A percentile compares a stretch with the other conserved stretches of the same genome.
Conservation (phyloP, 2,797 vertebrate species). For the Danio jaintianensis region DNA sequence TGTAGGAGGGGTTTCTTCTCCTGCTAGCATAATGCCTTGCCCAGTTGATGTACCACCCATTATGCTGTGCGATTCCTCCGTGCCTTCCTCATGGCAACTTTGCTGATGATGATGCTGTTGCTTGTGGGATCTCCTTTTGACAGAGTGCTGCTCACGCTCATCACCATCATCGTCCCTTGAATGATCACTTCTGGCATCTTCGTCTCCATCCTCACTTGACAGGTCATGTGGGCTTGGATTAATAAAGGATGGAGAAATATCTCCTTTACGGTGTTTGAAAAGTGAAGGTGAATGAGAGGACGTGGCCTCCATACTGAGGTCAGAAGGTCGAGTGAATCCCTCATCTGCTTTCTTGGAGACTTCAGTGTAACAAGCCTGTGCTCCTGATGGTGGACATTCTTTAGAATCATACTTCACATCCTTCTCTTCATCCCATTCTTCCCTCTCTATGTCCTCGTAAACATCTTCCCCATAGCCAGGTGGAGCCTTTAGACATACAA, state of each 20-base stretch:
- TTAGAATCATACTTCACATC: conserved; percentile 44
- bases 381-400: conserved; percentile 72
- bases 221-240: conserved; percentile 89
- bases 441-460: conserved; percentile 52
- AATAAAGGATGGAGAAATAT: conserved; percentile 95
- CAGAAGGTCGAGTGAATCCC: conserved; percentile 69
- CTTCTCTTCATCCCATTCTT: conserved; percentile 70
- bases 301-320: conserved; percentile 71
- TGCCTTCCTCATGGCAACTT: conserved; percentile 69
- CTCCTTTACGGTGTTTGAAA: conserved; percentile 84
- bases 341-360: conserved; percentile 57
- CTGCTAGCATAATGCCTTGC: conserved; percentile 74
- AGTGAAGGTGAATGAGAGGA: conserved; percentile 81
- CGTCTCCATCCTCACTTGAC: conserved; percentile 87
- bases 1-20: conserved; percentile 95
- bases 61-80: conserved; percentile 69
- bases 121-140: conserved; percentile 83
- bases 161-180: conserved; percentile 75
- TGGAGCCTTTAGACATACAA: conserved; percentile 68
- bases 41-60: conserved; percentile 73
- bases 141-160: conserved; percentile 78
- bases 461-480: conserved; percentile 73
- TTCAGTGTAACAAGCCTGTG: conserved; percentile 62
- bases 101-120: conserved; percentile 72
- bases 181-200: conserved; percentile 75